A percentile compares a stretch with the other conserved stretches of the same genome.
Evolutionary conservation across 2,113 vertebrate genomes (phyloP).

Genomic region (Pantherophis guttatus): DNA sequence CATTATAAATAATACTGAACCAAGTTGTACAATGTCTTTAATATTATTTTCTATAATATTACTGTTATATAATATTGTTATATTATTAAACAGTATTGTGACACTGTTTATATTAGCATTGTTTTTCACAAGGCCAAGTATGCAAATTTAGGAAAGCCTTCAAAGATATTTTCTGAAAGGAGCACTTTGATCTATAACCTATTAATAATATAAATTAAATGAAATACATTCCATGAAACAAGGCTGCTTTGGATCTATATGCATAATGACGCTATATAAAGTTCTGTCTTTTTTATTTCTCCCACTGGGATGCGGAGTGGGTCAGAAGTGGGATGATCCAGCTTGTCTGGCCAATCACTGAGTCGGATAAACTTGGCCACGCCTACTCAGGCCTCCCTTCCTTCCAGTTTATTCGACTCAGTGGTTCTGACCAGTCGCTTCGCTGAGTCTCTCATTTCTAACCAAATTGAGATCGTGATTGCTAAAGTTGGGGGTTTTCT

Average conservation of each 20-base stretch:
- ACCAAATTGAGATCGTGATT: no score
- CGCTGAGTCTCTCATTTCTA: no score
- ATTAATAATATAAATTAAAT: neutral
- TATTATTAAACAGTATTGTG: no score
- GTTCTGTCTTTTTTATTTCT: slow-evolving; percentile 25
- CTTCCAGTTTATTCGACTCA: no score
- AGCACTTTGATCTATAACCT: neutral
- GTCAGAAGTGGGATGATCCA: no score
- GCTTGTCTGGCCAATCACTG: no score
- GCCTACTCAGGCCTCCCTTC: no score
- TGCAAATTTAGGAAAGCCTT: neutral
- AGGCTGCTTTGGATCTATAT: neutral
- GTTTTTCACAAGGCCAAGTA: neutral
- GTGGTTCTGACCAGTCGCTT: no score
- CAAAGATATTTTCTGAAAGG: neutral
- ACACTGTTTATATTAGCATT: neutral
- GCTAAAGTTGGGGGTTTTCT: no score
- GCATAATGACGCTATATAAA: neutral
- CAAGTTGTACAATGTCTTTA: neutral
- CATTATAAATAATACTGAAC: slow-evolving; percentile 22
- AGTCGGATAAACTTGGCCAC: no score
- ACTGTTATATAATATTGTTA: neutral
- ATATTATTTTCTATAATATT: neutral
- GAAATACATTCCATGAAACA: neutral
- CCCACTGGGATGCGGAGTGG: no score